Conservation (phyloP, 2,888 invertebrate species). For the Pterostichus niger region DNA sequence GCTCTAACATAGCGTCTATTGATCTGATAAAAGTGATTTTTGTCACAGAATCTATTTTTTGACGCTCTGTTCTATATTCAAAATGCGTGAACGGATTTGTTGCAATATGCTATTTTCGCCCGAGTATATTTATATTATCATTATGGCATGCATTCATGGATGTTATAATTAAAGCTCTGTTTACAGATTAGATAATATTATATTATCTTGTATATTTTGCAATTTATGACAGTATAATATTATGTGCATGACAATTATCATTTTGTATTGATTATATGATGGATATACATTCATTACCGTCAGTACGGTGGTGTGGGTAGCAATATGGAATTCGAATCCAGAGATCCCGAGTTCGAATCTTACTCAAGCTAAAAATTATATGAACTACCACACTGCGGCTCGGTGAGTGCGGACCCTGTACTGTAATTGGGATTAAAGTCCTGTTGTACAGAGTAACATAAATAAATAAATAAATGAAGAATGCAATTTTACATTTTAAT, state of each 20-base stretch:
- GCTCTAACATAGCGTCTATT: background rate
- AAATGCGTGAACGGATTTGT: conserved; percentile 25
- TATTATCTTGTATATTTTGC: background rate
- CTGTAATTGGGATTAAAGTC: too few species aligned
- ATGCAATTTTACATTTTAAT: too few species aligned
- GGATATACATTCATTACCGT: too few species aligned
- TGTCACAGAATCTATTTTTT: conserved; percentile 20
- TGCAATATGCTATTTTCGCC: conserved; percentile 40
- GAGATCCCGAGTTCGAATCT: too few species aligned
- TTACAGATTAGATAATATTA: conserved; percentile 28
- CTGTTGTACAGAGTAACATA: too few species aligned
- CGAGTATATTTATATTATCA: background rate
- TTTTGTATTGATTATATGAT: background rate
- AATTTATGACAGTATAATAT: background rate
- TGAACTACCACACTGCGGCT: too few species aligned
- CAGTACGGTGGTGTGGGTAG: too few species aligned
- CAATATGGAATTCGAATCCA: too few species aligned
- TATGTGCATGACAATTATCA: background rate
- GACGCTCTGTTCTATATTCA: conserved; percentile 39
- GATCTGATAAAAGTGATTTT: conserved; percentile 8
- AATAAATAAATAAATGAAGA: too few species aligned
- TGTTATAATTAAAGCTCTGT: conserved; percentile 11
- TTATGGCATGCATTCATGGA: background rate
- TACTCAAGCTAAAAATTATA: too few species aligned
- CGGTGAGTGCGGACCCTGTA: too few species aligned